phyloP scores from a whole-genome alignment of 2,888 invertebrate genomes.

The Lasioglossum figueresi region DNA sequence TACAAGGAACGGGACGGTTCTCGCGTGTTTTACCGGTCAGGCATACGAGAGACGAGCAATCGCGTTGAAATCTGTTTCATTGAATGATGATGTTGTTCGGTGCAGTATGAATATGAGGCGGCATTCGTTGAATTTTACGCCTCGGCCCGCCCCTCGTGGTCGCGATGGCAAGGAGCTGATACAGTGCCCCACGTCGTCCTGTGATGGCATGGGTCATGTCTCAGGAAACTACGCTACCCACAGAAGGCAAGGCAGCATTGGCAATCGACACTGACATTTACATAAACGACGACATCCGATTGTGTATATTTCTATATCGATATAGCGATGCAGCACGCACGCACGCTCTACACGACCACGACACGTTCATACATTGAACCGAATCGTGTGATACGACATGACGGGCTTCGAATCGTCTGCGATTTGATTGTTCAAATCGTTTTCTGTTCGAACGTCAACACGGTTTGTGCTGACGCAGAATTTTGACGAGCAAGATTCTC shows the following conservation, averaged over 20 bases:
- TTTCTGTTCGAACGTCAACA: neutral
- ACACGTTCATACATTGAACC: neutral
- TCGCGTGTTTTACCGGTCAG: neutral
- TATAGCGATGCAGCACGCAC: slow-evolving; percentile 72
- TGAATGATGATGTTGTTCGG: slow-evolving; percentile 66
- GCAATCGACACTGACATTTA: slow-evolving; percentile 74
- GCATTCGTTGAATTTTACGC: slow-evolving; percentile 81
- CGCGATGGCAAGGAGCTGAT: slow-evolving; percentile 90
- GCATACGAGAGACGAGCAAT: slow-evolving; percentile 62
- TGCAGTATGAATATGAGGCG: slow-evolving; percentile 82
- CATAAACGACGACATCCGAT: slow-evolving; percentile 51
- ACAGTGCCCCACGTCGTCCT: slow-evolving; percentile 91
- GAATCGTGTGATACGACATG: neutral
- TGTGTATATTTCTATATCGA: slow-evolving; percentile 66
- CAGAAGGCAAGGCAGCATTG: slow-evolving; percentile 90
- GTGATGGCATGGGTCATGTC: slow-evolving; percentile 95
- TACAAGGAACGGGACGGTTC: neutral
- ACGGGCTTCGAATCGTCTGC: neutral
- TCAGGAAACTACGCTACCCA: slow-evolving; percentile 96
- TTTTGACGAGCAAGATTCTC: neutral
- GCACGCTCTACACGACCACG: slow-evolving; percentile 57
- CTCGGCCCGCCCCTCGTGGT: slow-evolving; percentile 85
- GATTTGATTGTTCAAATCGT: neutral
- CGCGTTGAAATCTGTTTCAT: slow-evolving; percentile 56
- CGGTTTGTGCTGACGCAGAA: neutral